A percentile compares a stretch with the other conserved stretches of the same genome.
phyloP scores from a whole-genome alignment of 2,888 invertebrate genomes.

The Pammene fasciana region DNA sequence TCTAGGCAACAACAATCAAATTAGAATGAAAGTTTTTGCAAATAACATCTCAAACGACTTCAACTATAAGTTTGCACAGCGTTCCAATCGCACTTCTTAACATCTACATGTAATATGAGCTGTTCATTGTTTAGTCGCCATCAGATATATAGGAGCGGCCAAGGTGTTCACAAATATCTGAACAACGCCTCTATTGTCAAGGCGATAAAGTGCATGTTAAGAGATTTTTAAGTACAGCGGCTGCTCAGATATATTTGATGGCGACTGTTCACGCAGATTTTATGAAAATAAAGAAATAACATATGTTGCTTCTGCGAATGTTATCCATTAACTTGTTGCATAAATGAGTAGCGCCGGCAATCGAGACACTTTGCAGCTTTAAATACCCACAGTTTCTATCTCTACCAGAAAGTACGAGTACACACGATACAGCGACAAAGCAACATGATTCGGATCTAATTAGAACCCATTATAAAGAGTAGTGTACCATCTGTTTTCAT shows the following conservation, averaged over 20 bases:
- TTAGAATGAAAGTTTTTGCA: not conserved
- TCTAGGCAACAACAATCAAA: not conserved
- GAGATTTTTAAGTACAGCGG: too few species aligned
- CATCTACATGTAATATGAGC: too few species aligned
- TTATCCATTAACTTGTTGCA: not conserved
- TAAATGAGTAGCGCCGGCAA: not conserved
- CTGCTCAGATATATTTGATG: too few species aligned
- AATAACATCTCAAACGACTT: not conserved
- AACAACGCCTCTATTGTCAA: too few species aligned
- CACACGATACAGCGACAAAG: not conserved
- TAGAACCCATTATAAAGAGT: not conserved
- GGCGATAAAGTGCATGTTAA: too few species aligned
- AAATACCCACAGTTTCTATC: not conserved
- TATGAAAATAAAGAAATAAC: too few species aligned
- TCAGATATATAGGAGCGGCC: too few species aligned
- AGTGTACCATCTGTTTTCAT: not conserved
- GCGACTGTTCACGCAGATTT: too few species aligned
- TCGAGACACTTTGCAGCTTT: not conserved
- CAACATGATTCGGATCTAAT: not conserved
- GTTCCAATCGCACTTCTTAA: constrained; percentile 1
- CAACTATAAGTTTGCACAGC: not conserved
- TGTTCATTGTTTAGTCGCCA: too few species aligned
- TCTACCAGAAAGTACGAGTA: constrained; percentile 5
- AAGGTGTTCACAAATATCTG: too few species aligned
- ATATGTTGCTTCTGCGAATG: not conserved